A percentile compares a stretch with the other conserved stretches of the same genome.
phyloP scores from a whole-genome alignment of 1,140 invertebrate species.

The Megathymus violae region DNA sequence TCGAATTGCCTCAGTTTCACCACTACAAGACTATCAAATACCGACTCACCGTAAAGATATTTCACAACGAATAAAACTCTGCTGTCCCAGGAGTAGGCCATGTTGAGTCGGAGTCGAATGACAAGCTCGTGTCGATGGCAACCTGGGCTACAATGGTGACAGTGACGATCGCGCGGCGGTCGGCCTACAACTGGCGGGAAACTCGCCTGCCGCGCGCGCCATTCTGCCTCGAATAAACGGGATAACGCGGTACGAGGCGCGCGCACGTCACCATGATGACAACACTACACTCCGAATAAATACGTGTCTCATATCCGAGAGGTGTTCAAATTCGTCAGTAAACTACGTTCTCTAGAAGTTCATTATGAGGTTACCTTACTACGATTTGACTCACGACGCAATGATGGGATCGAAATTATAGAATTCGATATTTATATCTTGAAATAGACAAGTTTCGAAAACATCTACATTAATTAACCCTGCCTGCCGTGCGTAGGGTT shows the following conservation, averaged over 20 bases:
- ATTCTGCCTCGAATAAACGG: slow-evolving; percentile 41
- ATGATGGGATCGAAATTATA: too few relatives aligned
- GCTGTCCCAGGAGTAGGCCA: slow-evolving; percentile 92
- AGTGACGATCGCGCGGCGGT: slow-evolving; percentile 46
- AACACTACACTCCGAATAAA: slow-evolving; percentile 20
- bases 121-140: background rate
- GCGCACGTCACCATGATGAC: slow-evolving; percentile 34
- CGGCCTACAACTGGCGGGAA: slow-evolving; percentile 45
- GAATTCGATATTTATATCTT: too few relatives aligned
- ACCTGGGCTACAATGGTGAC: slow-evolving; percentile 3
- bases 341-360: too few relatives aligned
- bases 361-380: too few relatives aligned
- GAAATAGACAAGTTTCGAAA: too few relatives aligned
- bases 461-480: too few relatives aligned
- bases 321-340: too few relatives aligned
- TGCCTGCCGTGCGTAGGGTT: too few relatives aligned
- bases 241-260: slow-evolving; percentile 43
- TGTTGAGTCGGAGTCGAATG: slow-evolving; percentile 50
- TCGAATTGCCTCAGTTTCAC: too few relatives aligned
- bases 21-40: too few relatives aligned
- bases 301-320: background rate
- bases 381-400: too few relatives aligned
- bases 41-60: slow-evolving; percentile 90
- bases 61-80: slow-evolving; percentile 91
- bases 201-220: slow-evolving; percentile 38